These are phyloP conservation scores for Torymus aiolomorphi DNA, from an alignment of 2,888 invertebrate genomes.

Conservation along the genomic window DNA sequence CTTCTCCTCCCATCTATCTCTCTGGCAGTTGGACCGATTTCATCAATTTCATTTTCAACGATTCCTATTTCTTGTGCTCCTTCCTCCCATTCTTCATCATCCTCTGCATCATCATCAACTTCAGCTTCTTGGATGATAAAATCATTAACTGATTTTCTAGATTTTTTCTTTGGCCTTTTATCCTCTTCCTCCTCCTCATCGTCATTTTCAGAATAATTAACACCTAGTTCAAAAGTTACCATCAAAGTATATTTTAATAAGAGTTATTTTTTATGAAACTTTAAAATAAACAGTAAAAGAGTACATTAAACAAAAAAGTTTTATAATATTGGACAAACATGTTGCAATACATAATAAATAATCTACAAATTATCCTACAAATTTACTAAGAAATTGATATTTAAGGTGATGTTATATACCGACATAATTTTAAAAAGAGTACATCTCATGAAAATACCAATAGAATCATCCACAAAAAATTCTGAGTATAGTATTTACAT, in stretches of 20 bases:
- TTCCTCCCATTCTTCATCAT: constrained; percentile 55
- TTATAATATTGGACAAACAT: no score
- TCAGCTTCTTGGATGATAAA: constrained; percentile 54
- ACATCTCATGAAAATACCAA: no score
- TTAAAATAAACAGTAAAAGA: constrained; percentile 6
- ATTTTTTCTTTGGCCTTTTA: constrained; percentile 34
- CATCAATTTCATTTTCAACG: constrained; percentile 52
- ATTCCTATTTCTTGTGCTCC: constrained; percentile 43
- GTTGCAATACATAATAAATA: no score
- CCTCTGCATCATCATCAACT: constrained; percentile 54
- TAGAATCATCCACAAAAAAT: no score
- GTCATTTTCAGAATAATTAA: constrained; percentile 33
- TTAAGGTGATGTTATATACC: no score
- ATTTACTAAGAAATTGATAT: no score
- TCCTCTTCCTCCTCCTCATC: constrained; percentile 27
- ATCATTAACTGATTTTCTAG: constrained; percentile 36
- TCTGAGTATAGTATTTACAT: no score
- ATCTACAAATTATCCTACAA: no score
- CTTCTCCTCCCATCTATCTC: constrained; percentile 54
- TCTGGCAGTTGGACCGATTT: constrained; percentile 53
- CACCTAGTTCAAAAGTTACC: neutral
- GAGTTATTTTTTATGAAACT: neutral
- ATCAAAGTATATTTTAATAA: neutral
- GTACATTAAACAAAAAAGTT: no score
- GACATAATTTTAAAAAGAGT: no score